Evolutionary conservation across 2,888 invertebrate genomes (phyloP).

Genomic region (Omphaloscelis lunosa): DNA sequence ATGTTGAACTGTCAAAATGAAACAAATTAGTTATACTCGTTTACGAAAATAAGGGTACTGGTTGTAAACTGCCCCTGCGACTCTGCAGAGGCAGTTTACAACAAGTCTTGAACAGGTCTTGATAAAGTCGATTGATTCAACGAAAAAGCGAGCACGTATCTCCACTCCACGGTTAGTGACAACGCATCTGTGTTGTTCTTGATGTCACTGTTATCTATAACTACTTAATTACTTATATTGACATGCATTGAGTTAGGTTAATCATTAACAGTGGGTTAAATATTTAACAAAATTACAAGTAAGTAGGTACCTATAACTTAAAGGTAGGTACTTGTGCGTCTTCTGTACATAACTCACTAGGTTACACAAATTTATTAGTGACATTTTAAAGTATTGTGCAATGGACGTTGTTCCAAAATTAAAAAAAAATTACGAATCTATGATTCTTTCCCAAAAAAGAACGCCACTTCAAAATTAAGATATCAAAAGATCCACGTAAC

Average conservation of each 20-base stretch:
- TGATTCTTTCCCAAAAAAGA: neutral
- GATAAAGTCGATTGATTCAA: neutral
- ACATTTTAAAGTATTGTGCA: no score
- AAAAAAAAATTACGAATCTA: neutral
- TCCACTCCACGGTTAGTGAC: neutral
- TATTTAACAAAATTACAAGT: no score
- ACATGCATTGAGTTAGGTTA: neutral
- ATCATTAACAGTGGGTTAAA: no score
- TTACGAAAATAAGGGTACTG: no score
- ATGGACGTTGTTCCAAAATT: neutral
- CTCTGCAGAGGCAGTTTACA: no score
- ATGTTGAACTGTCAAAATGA: no score
- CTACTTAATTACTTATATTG: neutral
- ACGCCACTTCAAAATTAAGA: neutral
- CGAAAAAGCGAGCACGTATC: neutral
- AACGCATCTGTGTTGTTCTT: neutral
- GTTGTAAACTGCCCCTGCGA: neutral
- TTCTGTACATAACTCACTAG: neutral
- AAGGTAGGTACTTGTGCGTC: neutral
- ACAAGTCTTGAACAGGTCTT: no score
- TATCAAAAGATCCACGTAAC: conserved; percentile 11
- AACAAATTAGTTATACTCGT: no score
- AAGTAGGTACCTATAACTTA: no score
- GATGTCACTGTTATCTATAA: neutral
- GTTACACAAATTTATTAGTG: neutral